Evolutionary conservation across 2,113 vertebrate species (phyloP), one percentile per base, ranked within the genome.

Genomic region (Alethe diademata): DNA sequence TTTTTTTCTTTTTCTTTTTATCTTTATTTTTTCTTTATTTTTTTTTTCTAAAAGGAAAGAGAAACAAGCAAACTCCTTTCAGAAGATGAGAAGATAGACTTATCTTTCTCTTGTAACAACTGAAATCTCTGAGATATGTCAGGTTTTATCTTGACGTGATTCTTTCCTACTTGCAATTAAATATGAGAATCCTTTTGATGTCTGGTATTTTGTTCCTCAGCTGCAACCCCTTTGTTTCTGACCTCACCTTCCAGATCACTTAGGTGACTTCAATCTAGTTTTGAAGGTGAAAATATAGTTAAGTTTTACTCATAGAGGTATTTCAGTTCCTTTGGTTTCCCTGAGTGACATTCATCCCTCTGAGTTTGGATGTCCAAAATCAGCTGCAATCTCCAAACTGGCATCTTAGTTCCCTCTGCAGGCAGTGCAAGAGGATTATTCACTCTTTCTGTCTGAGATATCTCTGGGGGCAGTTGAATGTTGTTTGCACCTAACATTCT

Each of bases 401-500:
- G 15, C 29, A 42, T 40, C 22, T 25, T 33, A 6, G 0, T 36
- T 88, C 42, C 24, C 14, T 74, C 47, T 53, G 19, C 26, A 57
- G 56, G 24, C 12, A 62, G 23, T 5, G 22, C 0, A 3, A 78
- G 74, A 66, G 22, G 51, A 23, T 50, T 51, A 38, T 67, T 75
- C 57, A 45, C 11, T 42, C 15, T 78, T 13, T 8, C 24, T 45
- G 7, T 13, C 43, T 31, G 31, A 76, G 31, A 29, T 29, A 13
- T 43, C 13, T 74, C 2, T 62, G 22, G 7, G 16, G 47, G 6
- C 14, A 66, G 29, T 7, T 0, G 1, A 31, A 7, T 23, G 13
- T 8, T 45, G 4, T 61, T 70, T 85, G 31, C 22, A 70, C 24
- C 45, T 50, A 18, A 17, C 48, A 60, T 18, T 33, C 40, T 78